These are phyloP conservation scores for Xyrichtys novacula DNA, from an alignment of 2,797 vertebrate genomes.

Conservation along the genomic window DNA sequence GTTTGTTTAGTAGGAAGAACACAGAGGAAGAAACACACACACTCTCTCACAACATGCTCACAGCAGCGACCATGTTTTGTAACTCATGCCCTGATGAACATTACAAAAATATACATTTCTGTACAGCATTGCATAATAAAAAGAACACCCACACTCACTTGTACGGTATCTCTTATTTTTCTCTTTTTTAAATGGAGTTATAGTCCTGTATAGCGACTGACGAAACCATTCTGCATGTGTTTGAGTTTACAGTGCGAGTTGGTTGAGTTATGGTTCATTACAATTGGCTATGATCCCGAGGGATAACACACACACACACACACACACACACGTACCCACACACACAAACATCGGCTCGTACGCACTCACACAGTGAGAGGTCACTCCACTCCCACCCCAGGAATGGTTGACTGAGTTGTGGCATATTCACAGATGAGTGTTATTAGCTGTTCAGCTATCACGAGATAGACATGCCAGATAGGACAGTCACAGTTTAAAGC, in stretches of 20 bases:
- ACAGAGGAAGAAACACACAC: conserved; percentile 68
- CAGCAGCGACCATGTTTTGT: conserved; percentile 72
- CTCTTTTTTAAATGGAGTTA: conserved; percentile 33
- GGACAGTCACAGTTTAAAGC: conserved; percentile 30
- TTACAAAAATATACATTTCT: conserved; percentile 89
- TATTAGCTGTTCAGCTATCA: conserved; percentile 34
- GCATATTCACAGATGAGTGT: conserved; percentile 80
- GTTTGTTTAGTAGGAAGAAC: conserved; percentile 75
- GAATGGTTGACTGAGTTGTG: conserved; percentile 72
- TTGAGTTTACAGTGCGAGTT: conserved; percentile 71
- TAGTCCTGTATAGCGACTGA: conserved; percentile 55
- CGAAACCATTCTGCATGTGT: conserved; percentile 50
- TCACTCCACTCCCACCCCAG: conserved; percentile 71
- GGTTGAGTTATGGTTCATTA: conserved; percentile 72
- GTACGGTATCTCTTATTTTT: conserved; percentile 38
- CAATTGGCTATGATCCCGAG: conserved; percentile 69
- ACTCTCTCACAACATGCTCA: conserved; percentile 55
- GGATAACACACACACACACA: conserved; percentile 30
- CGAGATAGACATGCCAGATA: conserved; percentile 61
- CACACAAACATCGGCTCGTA: conserved; percentile 15
- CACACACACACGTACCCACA: conserved; percentile 39
- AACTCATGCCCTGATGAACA: conserved; percentile 83
- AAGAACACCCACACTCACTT: conserved; percentile 68
- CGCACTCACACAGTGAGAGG: conserved; percentile 80
- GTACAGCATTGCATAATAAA: conserved; percentile 88